phyloP scores from a whole-genome alignment of 2,113 vertebrate genomes.

The Myxocyprinus asiaticus region DNA sequence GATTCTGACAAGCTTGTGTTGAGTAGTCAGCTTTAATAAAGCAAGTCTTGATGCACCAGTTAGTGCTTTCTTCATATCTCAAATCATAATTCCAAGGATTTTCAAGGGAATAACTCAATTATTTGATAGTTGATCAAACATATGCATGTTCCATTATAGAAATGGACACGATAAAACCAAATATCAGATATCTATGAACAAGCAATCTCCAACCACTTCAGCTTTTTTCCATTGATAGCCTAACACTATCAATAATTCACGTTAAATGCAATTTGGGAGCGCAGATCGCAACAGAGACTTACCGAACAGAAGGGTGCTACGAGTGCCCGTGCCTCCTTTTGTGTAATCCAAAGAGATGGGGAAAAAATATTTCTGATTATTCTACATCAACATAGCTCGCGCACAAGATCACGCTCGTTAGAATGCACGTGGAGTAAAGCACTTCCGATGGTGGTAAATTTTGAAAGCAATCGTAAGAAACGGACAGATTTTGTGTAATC shows the following conservation, averaged over 20 bases:
- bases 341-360: constrained; percentile 68
- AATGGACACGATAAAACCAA: not conserved
- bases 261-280: constrained; percentile 1
- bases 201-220: constrained; percentile 5
- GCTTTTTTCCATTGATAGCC: not conserved
- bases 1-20: not conserved
- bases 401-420: constrained; percentile 43
- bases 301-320: constrained; percentile 72
- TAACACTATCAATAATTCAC: constrained; percentile 7
- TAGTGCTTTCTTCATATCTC: not conserved
- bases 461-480: constrained; percentile 29
- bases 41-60: not conserved
- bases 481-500: constrained; percentile 52
- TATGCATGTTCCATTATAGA: not conserved
- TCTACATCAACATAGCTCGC: constrained; percentile 59
- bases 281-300: constrained; percentile 60
- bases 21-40: not conserved
- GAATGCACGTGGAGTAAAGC: constrained; percentile 27
- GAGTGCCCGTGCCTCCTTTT: constrained; percentile 64
- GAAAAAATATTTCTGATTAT: constrained; percentile 49
- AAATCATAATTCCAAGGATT: too few relatives aligned
- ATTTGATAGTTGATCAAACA: not conserved
- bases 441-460: constrained; percentile 27
- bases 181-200: not conserved
- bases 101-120: not conserved